These are phyloP conservation scores for Stigmatopora argus DNA, from an alignment of 2,113 vertebrate genomes.

Conservation along the genomic window DNA sequence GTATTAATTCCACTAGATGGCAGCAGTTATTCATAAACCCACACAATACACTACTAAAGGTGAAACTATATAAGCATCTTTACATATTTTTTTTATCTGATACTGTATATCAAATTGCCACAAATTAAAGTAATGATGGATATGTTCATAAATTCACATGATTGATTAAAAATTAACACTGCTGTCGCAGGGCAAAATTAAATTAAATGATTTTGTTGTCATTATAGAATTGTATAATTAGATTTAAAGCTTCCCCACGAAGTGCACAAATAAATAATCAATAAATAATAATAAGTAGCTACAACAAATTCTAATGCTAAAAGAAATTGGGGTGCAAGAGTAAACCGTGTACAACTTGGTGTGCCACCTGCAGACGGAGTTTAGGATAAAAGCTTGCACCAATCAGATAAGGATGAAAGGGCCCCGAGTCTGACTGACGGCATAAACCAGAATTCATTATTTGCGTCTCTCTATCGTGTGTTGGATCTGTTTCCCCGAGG, in stretches of 20 bases:
- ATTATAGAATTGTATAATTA: no score
- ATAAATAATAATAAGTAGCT: not conserved
- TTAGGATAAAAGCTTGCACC: conserved; percentile 18
- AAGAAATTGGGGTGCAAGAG: not conserved
- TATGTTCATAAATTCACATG: no score
- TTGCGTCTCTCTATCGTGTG: conserved; percentile 43
- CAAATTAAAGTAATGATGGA: no score
- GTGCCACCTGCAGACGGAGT: conserved; percentile 47
- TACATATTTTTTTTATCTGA: no score
- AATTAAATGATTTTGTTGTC: no score
- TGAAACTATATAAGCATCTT: no score
- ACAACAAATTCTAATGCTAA: not conserved
- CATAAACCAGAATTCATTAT: conserved; percentile 51
- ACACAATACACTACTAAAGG: not conserved
- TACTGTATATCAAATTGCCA: no score
- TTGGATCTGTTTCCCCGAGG: conserved; percentile 40
- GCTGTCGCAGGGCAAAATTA: no score
- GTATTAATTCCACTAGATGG: conserved; percentile 40
- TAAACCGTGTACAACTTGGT: conserved; percentile 23
- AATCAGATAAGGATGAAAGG: conserved; percentile 34
- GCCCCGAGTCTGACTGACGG: conserved; percentile 16
- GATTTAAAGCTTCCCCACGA: no score
- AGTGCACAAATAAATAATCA: not conserved
- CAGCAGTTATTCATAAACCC: conserved; percentile 12
- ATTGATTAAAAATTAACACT: no score